Percentiles rank a stretch among this genome's conserved stretches.
phyloP scores from a whole-genome alignment of 1,140 invertebrate species.

The Magallana gigas region DNA sequence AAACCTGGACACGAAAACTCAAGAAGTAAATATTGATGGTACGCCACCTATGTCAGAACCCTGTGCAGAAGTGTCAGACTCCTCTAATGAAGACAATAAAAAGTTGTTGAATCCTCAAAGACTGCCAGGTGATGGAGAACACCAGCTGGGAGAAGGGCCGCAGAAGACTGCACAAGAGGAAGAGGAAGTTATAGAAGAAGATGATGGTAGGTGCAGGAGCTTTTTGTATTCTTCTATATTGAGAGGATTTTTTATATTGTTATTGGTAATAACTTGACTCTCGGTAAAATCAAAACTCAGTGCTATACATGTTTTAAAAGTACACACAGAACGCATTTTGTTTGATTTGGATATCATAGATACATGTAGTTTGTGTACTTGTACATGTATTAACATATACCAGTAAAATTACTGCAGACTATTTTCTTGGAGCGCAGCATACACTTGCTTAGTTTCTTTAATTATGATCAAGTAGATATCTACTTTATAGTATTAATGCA shows the following conservation, averaged over 20 bases:
- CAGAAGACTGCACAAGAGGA: neutral
- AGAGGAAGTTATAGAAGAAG: neutral
- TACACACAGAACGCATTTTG: no score
- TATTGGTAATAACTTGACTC: no score
- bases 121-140: slow-evolving; percentile 10
- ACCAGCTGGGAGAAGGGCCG: neutral
- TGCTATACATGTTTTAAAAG: no score
- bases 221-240: no score
- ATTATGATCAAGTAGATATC: neutral
- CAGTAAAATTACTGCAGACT: no score
- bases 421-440: no score
- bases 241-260: no score
- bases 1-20: neutral
- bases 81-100: neutral
- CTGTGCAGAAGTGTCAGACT: neutral
- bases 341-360: no score
- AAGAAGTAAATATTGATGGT: neutral
- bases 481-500: neutral
- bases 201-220: neutral
- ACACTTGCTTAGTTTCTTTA: no score
- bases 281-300: no score
- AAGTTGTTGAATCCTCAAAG: neutral
- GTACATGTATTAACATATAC: no score
- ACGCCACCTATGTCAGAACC: neutral
- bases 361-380: no score